A percentile compares a stretch with the other conserved stretches of the same genome.
These are phyloP conservation scores for Tenebrosternarchus preto DNA, from an alignment of 2,113 vertebrate species.

Conservation along the genomic window DNA sequence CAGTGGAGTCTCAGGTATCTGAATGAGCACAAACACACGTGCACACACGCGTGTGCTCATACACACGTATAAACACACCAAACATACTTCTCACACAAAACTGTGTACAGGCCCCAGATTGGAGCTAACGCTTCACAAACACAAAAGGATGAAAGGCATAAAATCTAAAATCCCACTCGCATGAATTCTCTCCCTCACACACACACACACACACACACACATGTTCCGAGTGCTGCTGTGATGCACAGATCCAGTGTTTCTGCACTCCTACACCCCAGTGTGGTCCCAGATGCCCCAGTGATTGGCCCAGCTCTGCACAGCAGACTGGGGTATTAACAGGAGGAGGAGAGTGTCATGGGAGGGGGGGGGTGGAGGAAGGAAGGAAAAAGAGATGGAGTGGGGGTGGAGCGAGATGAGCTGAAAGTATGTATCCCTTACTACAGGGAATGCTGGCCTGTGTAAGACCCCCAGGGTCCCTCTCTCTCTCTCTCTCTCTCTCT, in stretches of 20 bases:
- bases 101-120: conserved; percentile 57
- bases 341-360: conserved; percentile 44
- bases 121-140: conserved; percentile 54
- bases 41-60: conserved; percentile 6
- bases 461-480: conserved; percentile 52
- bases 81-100: conserved; percentile 10
- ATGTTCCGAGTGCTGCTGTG: conserved; percentile 53
- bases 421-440: conserved; percentile 55
- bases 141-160: conserved; percentile 51
- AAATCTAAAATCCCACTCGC: conserved; percentile 37
- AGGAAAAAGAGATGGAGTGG: conserved; percentile 55
- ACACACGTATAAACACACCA: conserved; percentile 49
- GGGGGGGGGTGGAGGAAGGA: conserved; percentile 54
- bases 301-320: conserved; percentile 83
- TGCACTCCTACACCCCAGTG: conserved; percentile 46
- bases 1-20: neutral
- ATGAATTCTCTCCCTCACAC: conserved; percentile 9
- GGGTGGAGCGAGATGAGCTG: conserved; percentile 45
- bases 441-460: conserved; percentile 42
- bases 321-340: conserved; percentile 66
- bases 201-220: conserved; percentile 27
- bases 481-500: conserved; percentile 51
- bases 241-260: conserved; percentile 47
- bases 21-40: neutral
- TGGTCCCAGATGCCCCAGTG: conserved; percentile 74